Evolutionary conservation across 2,797 vertebrate species (phyloP).

Genomic region (Myotis pilosus): DNA sequence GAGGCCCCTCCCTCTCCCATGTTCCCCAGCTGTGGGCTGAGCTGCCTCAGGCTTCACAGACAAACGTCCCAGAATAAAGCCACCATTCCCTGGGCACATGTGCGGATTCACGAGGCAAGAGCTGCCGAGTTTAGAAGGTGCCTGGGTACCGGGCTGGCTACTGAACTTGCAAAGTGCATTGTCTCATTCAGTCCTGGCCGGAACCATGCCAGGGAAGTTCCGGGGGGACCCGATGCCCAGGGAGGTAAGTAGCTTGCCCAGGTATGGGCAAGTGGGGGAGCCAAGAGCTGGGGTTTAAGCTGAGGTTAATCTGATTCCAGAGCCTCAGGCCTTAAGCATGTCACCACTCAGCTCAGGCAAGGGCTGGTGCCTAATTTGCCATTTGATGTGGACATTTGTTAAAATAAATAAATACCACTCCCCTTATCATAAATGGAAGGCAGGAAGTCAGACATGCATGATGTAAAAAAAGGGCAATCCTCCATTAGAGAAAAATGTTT

Average conservation of each 20-base stretch:
- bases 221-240: background rate
- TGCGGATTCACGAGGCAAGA: background rate
- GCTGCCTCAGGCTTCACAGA: background rate
- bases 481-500: background rate
- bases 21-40: background rate
- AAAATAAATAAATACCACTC: background rate
- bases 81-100: background rate
- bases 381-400: background rate
- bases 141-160: background rate
- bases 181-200: background rate
- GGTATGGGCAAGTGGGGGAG: background rate
- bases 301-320: background rate
- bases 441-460: background rate
- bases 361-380: no score
- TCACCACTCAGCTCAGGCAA: background rate
- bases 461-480: background rate
- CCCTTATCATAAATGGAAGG: background rate
- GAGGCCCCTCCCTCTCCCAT: background rate
- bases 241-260: no score
- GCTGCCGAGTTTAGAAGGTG: fast-evolving
- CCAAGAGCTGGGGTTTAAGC: background rate
- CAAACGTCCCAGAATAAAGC: background rate
- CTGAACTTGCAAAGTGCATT: fast-evolving
- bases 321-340: background rate
- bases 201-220: background rate